Evolutionary conservation across 2,888 invertebrate species (phyloP), one percentile per base, ranked within the genome.

Genomic region (Drosophila monieri): DNA sequence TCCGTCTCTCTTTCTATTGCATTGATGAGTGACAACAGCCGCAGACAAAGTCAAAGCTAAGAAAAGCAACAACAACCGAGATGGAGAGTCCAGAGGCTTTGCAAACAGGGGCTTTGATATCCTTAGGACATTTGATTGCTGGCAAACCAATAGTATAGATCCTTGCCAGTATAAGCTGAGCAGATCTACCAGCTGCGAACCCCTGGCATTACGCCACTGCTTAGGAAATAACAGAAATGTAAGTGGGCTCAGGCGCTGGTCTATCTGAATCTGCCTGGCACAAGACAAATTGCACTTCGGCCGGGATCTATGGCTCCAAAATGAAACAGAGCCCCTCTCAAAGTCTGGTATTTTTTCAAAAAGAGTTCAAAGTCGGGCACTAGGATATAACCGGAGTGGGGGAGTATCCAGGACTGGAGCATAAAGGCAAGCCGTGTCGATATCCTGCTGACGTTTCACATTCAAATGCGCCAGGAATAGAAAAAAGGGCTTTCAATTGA

Each of bases 251-350:
- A 80, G 43, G 72, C 73, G 77, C 73, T 74, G 80, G 78, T 39
- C 77, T 72, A 78, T 87, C 77, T 85, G 27, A 73, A 65, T 70
- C 80, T 74, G 79, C 62, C 64, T 76, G 83, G 62, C 78, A 79
- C 70, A 88, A 90, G 90, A 89, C 89, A 90, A 90, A 89, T 89
- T 89, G 86, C 89, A 78, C 86, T 85, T 85, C 80, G 85, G 77
- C 66, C 71, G 69, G 78, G 77, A 85, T 85, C 80, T 79, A 83
- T 78, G 77, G 78, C 78, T 84, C 54, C 74, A 77, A 80, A 87
- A 75, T 85, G 85, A 74, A 88, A 78, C 84, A 74, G 74, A 73
- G 71, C 57, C 56, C 49, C 41, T 44, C 48, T 48, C 35, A 44
- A 55, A 58, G 68, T 60, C 58, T 47, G 41, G 53, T 18, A 55